phyloP scores from a whole-genome alignment of 1,140 invertebrate species.

The Bombyx mandarina region DNA sequence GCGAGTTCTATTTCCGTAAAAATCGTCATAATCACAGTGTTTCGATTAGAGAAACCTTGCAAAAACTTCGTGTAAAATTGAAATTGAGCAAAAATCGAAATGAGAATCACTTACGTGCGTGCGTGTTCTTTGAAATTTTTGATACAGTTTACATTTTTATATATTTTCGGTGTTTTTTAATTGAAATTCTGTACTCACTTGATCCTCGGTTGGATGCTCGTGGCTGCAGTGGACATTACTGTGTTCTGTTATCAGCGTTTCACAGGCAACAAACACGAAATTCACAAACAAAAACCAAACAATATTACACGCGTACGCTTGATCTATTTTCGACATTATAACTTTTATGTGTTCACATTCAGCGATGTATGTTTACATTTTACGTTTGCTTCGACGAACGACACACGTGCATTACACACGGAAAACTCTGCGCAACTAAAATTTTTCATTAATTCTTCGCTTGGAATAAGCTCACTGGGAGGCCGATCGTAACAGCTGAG shows the following conservation, averaged over 20 bases:
- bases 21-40: no score
- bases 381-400: slow-evolving; percentile 8
- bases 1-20: no score
- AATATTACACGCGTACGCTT: slow-evolving; percentile 22
- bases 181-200: slow-evolving; percentile 34
- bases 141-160: no score
- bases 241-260: slow-evolving; percentile 37
- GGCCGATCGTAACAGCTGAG: slow-evolving; percentile 7
- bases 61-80: no score
- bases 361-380: slow-evolving; percentile 52
- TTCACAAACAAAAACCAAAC: slow-evolving; percentile 25
- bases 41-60: no score
- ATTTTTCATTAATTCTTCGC: not conserved
- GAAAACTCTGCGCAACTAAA: slow-evolving; percentile 19
- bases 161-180: no score
- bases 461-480: slow-evolving; percentile 11
- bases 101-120: no score
- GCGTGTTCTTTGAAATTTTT: no score
- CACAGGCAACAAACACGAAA: slow-evolving; percentile 24
- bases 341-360: slow-evolving; percentile 25
- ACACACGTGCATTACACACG: slow-evolving; percentile 8
- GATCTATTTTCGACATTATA: slow-evolving; percentile 29
- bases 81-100: no score
- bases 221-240: slow-evolving; percentile 48
- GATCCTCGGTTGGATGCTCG: slow-evolving; percentile 51